A percentile compares a stretch with the other conserved stretches of the same genome.
Conservation (phyloP, 2,888 invertebrate species). For the Hemicrepidius hirtus region DNA sequence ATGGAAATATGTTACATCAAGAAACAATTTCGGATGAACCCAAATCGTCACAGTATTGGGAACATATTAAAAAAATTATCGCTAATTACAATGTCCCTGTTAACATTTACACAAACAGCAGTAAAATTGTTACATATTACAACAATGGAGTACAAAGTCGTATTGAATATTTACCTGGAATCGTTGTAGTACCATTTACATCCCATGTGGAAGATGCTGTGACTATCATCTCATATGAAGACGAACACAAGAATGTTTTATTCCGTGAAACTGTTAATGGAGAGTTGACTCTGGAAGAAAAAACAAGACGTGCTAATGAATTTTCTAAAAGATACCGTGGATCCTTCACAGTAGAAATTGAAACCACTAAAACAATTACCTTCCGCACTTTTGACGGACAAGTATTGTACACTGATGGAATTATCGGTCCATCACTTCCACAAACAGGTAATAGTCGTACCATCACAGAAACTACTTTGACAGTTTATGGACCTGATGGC, state of each 20-base stretch:
- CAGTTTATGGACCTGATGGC: slow-evolving; percentile 40
- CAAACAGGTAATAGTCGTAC: background rate
- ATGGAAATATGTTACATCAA: slow-evolving; percentile 26
- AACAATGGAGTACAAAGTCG: slow-evolving; percentile 29
- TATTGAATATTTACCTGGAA: slow-evolving; percentile 16
- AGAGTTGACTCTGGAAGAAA: slow-evolving; percentile 20
- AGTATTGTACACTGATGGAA: slow-evolving; percentile 23
- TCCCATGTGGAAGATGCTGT: slow-evolving; percentile 12
- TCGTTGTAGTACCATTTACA: slow-evolving; percentile 22
- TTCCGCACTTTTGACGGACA: slow-evolving; percentile 31
- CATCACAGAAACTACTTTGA: slow-evolving; percentile 40
- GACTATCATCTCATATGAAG: slow-evolving; percentile 37
- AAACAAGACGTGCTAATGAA: background rate
- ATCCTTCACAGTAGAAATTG: slow-evolving; percentile 35
- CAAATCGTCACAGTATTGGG: slow-evolving; percentile 27
- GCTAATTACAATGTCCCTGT: slow-evolving; percentile 8
- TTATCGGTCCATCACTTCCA: background rate
- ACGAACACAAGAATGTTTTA: slow-evolving; percentile 16
- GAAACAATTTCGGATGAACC: slow-evolving; percentile 38
- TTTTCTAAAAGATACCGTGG: slow-evolving; percentile 20
- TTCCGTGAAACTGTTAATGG: slow-evolving; percentile 31
- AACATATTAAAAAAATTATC: slow-evolving; percentile 35
- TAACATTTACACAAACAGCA: slow-evolving; percentile 36
- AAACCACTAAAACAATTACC: slow-evolving; percentile 36
- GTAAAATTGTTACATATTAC: slow-evolving; percentile 37